Percentiles rank a stretch among this genome's conserved stretches.
Conservation (phyloP, 2,797 vertebrate species). For the Nasua narica region DNA sequence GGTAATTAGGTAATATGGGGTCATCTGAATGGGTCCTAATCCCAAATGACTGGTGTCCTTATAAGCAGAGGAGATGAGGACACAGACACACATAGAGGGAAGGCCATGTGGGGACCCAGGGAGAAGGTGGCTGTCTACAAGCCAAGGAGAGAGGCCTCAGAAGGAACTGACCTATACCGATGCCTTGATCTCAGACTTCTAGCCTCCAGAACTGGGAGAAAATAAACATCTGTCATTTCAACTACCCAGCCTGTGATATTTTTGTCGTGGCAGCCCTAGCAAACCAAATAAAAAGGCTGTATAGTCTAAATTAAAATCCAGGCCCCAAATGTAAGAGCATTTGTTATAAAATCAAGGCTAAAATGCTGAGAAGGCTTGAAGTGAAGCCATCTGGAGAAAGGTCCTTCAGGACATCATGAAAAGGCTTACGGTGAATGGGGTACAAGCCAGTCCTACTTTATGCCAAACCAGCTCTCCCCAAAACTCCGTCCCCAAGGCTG, state of each 20-base stretch:
- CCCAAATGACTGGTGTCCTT: not conserved
- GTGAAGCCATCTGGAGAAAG: not conserved
- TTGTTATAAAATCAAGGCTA: not conserved
- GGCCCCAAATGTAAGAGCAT: not conserved
- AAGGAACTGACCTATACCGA: not conserved
- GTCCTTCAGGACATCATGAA: not conserved
- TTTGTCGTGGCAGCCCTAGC: not conserved
- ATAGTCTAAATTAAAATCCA: not conserved
- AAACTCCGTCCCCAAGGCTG: not conserved
- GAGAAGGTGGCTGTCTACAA: not conserved
- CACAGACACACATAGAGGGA: not conserved
- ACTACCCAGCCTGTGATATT: not conserved
- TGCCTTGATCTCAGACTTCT: not conserved
- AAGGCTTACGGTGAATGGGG: not conserved
- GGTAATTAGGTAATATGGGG: not conserved
- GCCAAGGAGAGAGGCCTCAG: not conserved
- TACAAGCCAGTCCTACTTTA: not conserved
- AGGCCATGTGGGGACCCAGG: not conserved
- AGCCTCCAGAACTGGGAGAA: not conserved
- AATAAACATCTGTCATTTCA: not conserved
- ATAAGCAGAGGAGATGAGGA: not conserved
- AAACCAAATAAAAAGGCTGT: not conserved
- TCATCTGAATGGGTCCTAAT: not conserved
- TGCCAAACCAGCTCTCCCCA: not conserved
- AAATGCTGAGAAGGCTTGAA: not conserved